Evolutionary conservation across 2,113 vertebrate species (phyloP).

Genomic region (Alexandromys fortis): DNA sequence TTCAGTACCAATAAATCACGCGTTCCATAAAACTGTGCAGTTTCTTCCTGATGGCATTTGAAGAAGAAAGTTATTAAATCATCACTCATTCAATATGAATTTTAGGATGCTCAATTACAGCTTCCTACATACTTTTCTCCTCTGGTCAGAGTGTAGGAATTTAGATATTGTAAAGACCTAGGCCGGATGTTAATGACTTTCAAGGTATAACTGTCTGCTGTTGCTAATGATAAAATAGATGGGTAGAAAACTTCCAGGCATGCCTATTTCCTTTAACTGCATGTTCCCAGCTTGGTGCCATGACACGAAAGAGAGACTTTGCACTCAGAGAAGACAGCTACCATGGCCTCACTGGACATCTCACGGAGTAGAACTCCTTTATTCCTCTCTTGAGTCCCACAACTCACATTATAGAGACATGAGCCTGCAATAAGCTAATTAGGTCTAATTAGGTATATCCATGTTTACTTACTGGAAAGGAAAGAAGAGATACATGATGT

Average conservation of each 20-base stretch:
- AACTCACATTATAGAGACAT: neutral
- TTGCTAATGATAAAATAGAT: neutral
- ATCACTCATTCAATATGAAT: slow-evolving; percentile 75
- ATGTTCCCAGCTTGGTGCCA: neutral
- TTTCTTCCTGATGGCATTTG: slow-evolving; percentile 76
- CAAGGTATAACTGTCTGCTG: neutral
- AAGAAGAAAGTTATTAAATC: slow-evolving; percentile 79
- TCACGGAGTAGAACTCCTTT: neutral
- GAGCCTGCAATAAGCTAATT: neutral
- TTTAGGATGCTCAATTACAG: slow-evolving; percentile 37
- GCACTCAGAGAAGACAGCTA: neutral
- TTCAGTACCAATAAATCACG: slow-evolving; percentile 71
- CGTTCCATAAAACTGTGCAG: slow-evolving; percentile 68
- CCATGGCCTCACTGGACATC: neutral
- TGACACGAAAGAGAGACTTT: neutral
- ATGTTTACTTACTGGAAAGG: neutral
- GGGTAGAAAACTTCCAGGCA: neutral
- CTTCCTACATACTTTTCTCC: neutral
- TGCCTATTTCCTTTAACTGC: neutral
- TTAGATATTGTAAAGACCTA: neutral
- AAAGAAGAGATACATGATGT: neutral
- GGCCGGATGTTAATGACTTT: slow-evolving; percentile 1
- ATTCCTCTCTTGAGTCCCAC: neutral
- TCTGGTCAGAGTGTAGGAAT: neutral
- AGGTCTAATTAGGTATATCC: neutral